Base-by-base conservation (phyloP, 2,888 invertebrate species). In the Pemphredon lugubris region DNA sequence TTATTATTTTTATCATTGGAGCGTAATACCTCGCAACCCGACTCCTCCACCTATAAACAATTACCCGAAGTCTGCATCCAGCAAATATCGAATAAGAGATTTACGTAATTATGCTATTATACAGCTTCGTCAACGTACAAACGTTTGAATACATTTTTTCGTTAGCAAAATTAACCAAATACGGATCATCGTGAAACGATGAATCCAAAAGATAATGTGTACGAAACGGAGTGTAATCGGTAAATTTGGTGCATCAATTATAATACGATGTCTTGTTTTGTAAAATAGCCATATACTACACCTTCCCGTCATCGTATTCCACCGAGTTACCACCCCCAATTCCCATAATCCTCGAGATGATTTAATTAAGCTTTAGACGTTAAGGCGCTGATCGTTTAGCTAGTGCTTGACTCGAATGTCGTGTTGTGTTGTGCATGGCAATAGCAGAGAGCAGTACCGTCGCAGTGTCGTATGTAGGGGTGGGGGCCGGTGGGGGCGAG, bases 361-460 rank as follows among this genome's bases (percentile, higher is more conserved):
- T 75, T 66, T 79, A 83, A 81, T 81, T 84, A 83, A 82, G 83
- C 84, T 83, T 83, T 84, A 84, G 78, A 82, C 79, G 82, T 84
- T n/a, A 80, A 81, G 80, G 79, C 79, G 82, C 82, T 85, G 84
- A 83, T 82, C 79, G 83, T 84, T n/a, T 86, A 85, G 86, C 73
- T 86, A 85, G 85, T 86, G 89, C 88, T 88, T 88, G 88, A 89
- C 77, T 85, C 82, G 88, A 87, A 88, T 88, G 88, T 89, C 79
- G 87, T 87, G 86, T 89, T 89, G 88, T 88, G 83, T 88, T 87
- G 85, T 88, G 88, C 87, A 87, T 88, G 88, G 84, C 77, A 73
- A 84, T 86, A 88, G 85, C 86, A 85, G 89, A 89, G 84, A 86
- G 87, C 87, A 85, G 89, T 86, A 87, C 86, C 80, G 89, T 88